A percentile compares a stretch with the other conserved stretches of the same genome.
Conservation (phyloP, 2,113 vertebrate genomes). For the Thomomys bottae region DNA sequence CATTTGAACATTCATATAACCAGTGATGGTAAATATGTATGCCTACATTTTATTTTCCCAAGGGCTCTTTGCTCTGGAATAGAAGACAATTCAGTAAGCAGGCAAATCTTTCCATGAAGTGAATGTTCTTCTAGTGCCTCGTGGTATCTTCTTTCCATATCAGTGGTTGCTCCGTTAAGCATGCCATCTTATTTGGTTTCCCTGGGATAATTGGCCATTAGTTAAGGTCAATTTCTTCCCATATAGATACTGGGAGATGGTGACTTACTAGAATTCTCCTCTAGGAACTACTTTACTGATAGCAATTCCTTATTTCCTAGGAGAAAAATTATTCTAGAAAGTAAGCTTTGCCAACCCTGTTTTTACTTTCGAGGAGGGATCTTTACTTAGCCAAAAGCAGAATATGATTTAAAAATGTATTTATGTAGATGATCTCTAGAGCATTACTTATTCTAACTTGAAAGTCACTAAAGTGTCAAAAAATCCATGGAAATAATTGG, state of each 20-base stretch:
- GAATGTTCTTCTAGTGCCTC: neutral
- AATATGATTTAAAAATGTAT: neutral
- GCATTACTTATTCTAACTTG: neutral
- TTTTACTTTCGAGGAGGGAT: neutral
- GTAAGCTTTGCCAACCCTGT: neutral
- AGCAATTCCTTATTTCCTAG: constrained; percentile 13
- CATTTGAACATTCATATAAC: neutral
- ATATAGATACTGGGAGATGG: neutral
- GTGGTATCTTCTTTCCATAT: constrained; percentile 12
- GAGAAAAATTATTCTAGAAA: constrained; percentile 20
- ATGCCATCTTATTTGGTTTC: constrained; percentile 17
- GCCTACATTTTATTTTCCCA: neutral
- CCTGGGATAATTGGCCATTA: neutral
- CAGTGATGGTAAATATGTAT: neutral
- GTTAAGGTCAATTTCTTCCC: neutral
- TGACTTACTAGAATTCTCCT: constrained; percentile 1
- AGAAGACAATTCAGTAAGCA: neutral
- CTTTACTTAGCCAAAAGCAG: constrained; percentile 28
- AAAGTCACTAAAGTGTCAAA: constrained; percentile 22
- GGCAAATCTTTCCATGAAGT: neutral
- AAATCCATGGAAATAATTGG: neutral
- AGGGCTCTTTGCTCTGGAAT: neutral
- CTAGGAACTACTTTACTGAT: constrained; percentile 38
- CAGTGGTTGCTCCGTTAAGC: neutral
- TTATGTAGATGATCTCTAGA: constrained; percentile 21